These are phyloP conservation scores for Ctenopoma multispine DNA, from an alignment of 2,797 vertebrate species.

Conservation along the genomic window DNA sequence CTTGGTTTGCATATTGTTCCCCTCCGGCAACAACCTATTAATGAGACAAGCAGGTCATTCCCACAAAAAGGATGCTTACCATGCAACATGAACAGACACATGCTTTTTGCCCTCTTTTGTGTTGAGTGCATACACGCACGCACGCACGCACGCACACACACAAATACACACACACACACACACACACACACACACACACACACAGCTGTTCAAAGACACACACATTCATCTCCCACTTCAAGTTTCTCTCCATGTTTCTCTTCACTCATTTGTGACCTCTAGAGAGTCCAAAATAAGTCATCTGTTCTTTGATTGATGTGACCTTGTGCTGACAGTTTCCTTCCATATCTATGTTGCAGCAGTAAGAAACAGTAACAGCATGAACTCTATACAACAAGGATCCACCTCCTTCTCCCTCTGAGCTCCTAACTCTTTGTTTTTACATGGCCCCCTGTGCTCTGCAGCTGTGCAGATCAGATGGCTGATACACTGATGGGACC, in stretches of 20 bases:
- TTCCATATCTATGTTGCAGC: slow-evolving; percentile 18
- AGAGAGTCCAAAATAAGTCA: slow-evolving; percentile 49
- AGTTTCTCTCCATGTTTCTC: slow-evolving; percentile 22
- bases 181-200: too few relatives aligned
- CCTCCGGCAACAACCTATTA: slow-evolving; percentile 78
- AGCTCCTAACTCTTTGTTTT: slow-evolving; percentile 55
- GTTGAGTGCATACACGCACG: background rate
- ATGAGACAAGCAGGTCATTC: slow-evolving; percentile 82
- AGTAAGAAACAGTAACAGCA: slow-evolving; percentile 24
- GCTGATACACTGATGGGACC: slow-evolving; percentile 77
- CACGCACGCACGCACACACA: background rate
- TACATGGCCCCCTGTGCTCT: slow-evolving; percentile 41
- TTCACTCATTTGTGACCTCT: slow-evolving; percentile 29
- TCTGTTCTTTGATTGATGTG: slow-evolving; percentile 63
- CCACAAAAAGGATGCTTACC: slow-evolving; percentile 71
- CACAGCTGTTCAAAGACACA: slow-evolving; percentile 11
- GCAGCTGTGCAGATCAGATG: slow-evolving; percentile 77
- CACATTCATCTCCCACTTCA: background rate
- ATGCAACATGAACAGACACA: slow-evolving; percentile 36
- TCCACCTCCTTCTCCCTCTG: slow-evolving; percentile 20
- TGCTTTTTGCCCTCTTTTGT: slow-evolving; percentile 41
- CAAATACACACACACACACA: too few relatives aligned
- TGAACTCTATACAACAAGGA: slow-evolving; percentile 39
- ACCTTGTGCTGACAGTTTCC: slow-evolving; percentile 57
- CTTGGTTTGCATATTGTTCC: slow-evolving; percentile 82